Evolutionary conservation across 2,113 vertebrate species (phyloP).

Genomic region (Erinaceus europaeus): DNA sequence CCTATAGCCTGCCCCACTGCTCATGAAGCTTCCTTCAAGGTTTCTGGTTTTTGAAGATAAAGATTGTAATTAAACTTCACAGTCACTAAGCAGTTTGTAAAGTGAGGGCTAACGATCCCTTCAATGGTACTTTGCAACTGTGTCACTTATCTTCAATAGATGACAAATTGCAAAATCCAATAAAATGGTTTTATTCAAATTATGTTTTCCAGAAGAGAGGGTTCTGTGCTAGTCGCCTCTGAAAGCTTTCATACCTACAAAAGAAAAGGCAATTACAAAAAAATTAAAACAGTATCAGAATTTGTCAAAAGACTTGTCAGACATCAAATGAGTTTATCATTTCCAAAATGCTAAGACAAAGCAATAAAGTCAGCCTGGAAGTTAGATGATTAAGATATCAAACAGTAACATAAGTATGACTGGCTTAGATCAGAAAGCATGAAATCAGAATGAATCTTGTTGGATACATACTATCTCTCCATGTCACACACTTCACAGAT

Average conservation of each 20-base stretch:
- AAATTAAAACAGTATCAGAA: slow-evolving; percentile 34
- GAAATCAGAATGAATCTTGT: no score
- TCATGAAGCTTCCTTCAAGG: no score
- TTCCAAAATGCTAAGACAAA: no score
- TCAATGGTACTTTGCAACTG: slow-evolving; percentile 35
- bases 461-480: no score
- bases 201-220: slow-evolving; percentile 96
- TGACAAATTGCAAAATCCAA: slow-evolving; percentile 56
- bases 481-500: no score
- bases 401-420: not conserved
- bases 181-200: slow-evolving; percentile 64
- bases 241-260: slow-evolving; percentile 96
- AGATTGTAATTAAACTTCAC: slow-evolving; percentile 74
- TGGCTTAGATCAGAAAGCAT: not conserved
- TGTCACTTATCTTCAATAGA: slow-evolving; percentile 55
- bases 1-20: no score
- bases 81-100: slow-evolving; percentile 53
- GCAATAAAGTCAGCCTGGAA: not conserved
- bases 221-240: slow-evolving; percentile 94
- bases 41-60: slow-evolving; percentile 79
- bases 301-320: slow-evolving; percentile 12
- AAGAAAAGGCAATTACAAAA: slow-evolving; percentile 41
- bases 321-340: slow-evolving; percentile 32
- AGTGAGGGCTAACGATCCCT: slow-evolving; percentile 54
- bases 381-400: not conserved